Percentiles rank a stretch among this genome's conserved stretches.
These are phyloP conservation scores for Thunnus maccoyii DNA, from an alignment of 2,113 vertebrate species.

Conservation along the genomic window DNA sequence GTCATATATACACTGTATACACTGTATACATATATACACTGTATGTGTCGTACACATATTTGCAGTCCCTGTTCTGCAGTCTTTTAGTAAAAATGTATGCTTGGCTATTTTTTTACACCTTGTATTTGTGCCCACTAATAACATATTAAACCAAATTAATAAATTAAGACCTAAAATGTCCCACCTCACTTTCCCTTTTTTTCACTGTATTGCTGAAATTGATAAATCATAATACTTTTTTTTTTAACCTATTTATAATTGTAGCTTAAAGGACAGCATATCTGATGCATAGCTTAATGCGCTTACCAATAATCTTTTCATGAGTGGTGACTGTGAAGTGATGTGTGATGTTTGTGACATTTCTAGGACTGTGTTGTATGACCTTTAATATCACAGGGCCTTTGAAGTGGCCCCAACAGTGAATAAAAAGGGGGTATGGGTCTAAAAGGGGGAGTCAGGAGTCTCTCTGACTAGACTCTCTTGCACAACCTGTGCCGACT, in stretches of 20 bases:
- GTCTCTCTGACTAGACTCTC: constrained; percentile 32
- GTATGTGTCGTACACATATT: no score
- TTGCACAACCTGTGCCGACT: neutral
- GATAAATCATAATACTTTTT: no score
- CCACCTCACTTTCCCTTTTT: no score
- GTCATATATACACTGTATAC: no score
- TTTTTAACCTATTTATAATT: neutral
- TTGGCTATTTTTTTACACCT: no score
- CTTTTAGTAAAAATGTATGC: no score
- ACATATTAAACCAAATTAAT: no score
- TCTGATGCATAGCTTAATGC: neutral
- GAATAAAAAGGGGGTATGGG: constrained; percentile 36
- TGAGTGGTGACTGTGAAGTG: constrained; percentile 52
- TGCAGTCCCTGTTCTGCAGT: no score
- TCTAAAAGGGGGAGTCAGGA: constrained; percentile 55
- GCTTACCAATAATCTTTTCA: constrained; percentile 9
- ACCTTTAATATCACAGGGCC: constrained; percentile 77
- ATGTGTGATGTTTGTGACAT: constrained; percentile 80
- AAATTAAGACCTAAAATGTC: no score
- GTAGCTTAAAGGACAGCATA: neutral
- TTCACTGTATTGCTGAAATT: no score
- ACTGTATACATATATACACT: no score
- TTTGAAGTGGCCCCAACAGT: constrained; percentile 72
- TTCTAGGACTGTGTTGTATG: constrained; percentile 67
- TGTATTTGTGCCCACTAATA: no score